Base-by-base conservation (phyloP, 2,113 vertebrate species). In the Okapia johnstoni region DNA sequence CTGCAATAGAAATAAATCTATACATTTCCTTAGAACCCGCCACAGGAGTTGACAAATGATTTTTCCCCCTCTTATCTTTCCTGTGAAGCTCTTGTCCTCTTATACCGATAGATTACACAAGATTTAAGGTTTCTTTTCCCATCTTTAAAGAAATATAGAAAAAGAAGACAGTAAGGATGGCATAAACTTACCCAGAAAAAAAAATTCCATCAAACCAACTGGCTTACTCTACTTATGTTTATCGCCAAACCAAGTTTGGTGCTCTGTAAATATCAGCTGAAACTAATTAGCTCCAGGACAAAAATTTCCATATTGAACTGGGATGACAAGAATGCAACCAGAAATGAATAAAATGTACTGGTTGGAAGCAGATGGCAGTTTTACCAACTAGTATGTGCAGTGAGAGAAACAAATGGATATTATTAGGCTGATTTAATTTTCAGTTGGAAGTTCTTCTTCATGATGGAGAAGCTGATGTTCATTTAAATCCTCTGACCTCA, bases 291-390 rank as follows among this genome's bases (percentile, higher is more conserved):
- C 93, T 85, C 94, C 73, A 90, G 81, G 81, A 96, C 77, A 97
- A 98, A 92, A 98, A 98, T 96, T 89, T 98, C 93, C 97, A 95
- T 60, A 87, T 96, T 98, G 96, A 98, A 98, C 80, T 97, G 95
- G 93, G 97, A 98, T 97, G 98, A 98, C 97, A 98, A 98, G 98
- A 98, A 98, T 97, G 97, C 88, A 97, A 97, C 93, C 90, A 98
- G 92, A 98, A 99, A 99, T 97, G 94, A 98, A 97, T 97, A 98
- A 98, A 99, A 98, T 98, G 60, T 97, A 98, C 97, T 86, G 77
- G 96, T 83, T 94, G 88, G 98, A 98, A 95, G 94, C 83, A 94
- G 96, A 97, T 7, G 30, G 76, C 89, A 83, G n/a, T 92, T 97
- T 97, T n/a, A 0, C 88, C 96, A 97, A 93, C 52, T 66, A 90